Evolutionary conservation across 2,888 invertebrate genomes (phyloP), one percentile per base, ranked within the genome.

Genomic region (Electrophaes corylata): DNA sequence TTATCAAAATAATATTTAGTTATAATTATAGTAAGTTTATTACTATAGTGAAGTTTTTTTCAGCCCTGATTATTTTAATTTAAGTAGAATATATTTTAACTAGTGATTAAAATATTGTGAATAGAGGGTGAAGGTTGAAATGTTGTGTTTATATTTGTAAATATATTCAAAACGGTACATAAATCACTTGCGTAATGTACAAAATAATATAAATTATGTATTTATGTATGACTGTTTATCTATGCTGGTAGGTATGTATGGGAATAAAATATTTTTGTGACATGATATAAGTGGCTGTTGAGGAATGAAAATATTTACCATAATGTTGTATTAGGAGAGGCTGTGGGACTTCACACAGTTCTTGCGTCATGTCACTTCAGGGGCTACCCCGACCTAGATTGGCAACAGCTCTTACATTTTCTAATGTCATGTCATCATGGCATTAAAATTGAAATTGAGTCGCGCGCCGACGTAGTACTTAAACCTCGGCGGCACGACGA

Each of bases 361-460:
- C 71, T 83, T 82, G 84, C 86, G 83, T 86, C 88, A 83, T 84
- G 88, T 88, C 89, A 86, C 84, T n/a, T n/a, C n/a, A n/a, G n/a
- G n/a, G n/a, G n/a, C n/a, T n/a, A n/a, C n/a, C n/a, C n/a, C n/a
- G n/a, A n/a, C n/a, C n/a, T n/a, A n/a, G n/a, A n/a, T n/a, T n/a
- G n/a, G n/a, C n/a, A n/a, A n/a, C n/a, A n/a, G n/a, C n/a, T n/a
- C n/a, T n/a, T n/a, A n/a, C n/a, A n/a, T n/a, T n/a, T n/a, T n/a
- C n/a, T n/a, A n/a, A n/a, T n/a, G n/a, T n/a, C n/a, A n/a, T n/a
- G n/a, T n/a, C n/a, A n/a, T n/a, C n/a, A n/a, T n/a, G n/a, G n/a
- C n/a, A n/a, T n/a, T n/a, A n/a, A n/a, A n/a, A n/a, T n/a, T n/a
- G n/a, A n/a, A n/a, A n/a, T n/a, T n/a, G n/a, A n/a, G n/a, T n/a